Percentiles rank a stretch among this genome's conserved stretches.
Conservation (phyloP, 37 sponge, comb jelly and placozoan species). For the Oscarella lobularis region DNA sequence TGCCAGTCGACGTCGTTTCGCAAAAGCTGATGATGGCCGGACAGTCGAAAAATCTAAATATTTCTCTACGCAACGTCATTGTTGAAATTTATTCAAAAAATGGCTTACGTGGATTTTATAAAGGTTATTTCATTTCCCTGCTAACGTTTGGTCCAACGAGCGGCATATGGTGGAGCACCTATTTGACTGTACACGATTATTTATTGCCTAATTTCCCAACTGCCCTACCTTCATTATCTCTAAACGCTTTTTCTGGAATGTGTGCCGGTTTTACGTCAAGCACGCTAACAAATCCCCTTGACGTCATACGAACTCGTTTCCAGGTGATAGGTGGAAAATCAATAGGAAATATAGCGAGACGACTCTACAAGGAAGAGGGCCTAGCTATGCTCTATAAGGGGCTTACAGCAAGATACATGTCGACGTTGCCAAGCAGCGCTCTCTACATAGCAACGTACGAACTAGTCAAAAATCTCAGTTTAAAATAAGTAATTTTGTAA, state of each 20-base stretch:
- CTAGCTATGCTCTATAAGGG: constrained; percentile 47
- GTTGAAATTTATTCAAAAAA: constrained; percentile 34
- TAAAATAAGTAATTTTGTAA: too few relatives aligned
- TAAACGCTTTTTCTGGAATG: constrained; percentile 60
- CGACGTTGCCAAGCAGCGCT: constrained; percentile 47
- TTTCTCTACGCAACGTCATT: constrained; percentile 15
- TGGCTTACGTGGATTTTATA: constrained; percentile 69
- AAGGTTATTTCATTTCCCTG: constrained; percentile 72
- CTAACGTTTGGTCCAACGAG: constrained; percentile 86
- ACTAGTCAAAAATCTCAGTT: constrained; percentile 70
- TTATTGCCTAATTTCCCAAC: background rate
- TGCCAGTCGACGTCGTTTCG: constrained; percentile 83
- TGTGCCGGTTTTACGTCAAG: constrained; percentile 41
- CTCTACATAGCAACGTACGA: constrained; percentile 77
- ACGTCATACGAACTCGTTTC: constrained; percentile 84
- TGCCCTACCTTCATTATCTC: constrained; percentile 27
- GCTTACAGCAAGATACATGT: constrained; percentile 64
- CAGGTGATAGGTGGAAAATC: constrained; percentile 65
- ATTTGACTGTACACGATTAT: constrained; percentile 14
- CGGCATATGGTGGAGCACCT: constrained; percentile 87
- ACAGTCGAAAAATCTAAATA: background rate
- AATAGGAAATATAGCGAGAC: constrained; percentile 14
- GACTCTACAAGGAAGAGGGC: constrained; percentile 77
- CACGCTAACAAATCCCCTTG: constrained; percentile 76
- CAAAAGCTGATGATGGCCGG: constrained; percentile 87